Base-by-base conservation (phyloP, 2,888 invertebrate genomes). In the Pachydiplax longipennis region DNA sequence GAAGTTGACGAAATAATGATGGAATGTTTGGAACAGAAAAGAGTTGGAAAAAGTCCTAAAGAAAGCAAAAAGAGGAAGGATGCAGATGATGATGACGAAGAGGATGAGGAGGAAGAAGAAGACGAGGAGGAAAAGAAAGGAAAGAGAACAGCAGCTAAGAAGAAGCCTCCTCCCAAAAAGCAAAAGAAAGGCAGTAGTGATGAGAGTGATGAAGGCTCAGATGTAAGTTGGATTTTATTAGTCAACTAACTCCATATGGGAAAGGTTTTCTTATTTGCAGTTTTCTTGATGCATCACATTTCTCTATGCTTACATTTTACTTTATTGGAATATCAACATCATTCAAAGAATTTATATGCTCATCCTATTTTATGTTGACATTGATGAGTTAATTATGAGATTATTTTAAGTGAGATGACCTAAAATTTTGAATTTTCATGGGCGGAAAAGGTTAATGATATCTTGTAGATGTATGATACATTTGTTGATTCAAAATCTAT, bases 1-100 rank as follows among this genome's bases (percentile, higher is more conserved):
- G 96, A 98, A 94, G 97, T 99, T n/a, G 98, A 98, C 93, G 96
- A 96, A 92, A 94, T 98, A 91, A 97, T 98, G 12, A 97, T 98
- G 97, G 97, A 97, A 92, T 96, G 96, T 92, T 93, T 95, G 87
- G 94, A 94, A 92, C 94, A 94, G 91, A 94, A 94, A 92, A 93
- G 94, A 91, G 94, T 94, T 37, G 92, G 91, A 53, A 92, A 93
- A 80, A 92, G 95, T 96, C 94, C 94, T 87, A 94, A 94, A 81
- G 94, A 37, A 18, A 92, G 92, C 15, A 40, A 94, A 80, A 94
- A 94, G 92, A 94, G 94, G 91, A 93, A 93, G 53, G 92, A 92
- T 35, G 94, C 94, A 92, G 91, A 91, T 8, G 94, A 94, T 90
- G 95, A 95, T 80, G 94, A 94, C 0, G 95, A 94, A n/a, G 94